phyloP scores from a whole-genome alignment of 2,797 vertebrate genomes.

The Naso thynnoides region DNA sequence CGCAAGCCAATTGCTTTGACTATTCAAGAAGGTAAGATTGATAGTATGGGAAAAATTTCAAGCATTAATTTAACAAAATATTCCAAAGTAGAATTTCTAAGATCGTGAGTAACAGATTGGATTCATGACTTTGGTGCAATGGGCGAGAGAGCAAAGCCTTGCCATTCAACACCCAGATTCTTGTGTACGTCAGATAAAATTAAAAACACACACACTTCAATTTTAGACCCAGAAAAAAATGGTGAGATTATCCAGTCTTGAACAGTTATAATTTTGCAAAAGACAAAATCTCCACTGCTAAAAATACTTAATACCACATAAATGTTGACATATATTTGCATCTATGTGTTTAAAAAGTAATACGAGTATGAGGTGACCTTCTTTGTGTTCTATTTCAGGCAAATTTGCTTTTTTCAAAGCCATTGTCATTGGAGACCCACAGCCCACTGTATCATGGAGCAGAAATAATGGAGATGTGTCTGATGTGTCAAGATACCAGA shows the following conservation, averaged over 20 bases:
- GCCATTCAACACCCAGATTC: conserved; percentile 5
- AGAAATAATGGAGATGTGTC: conserved; percentile 82
- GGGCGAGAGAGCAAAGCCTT: conserved; percentile 12
- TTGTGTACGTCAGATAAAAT: conserved; percentile 13
- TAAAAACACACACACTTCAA: conserved; percentile 5
- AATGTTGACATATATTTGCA: neutral
- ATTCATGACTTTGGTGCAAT: conserved; percentile 22
- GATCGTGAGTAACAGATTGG: conserved; percentile 37
- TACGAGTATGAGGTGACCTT: neutral
- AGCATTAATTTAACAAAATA: conserved; percentile 26
- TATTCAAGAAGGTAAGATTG: conserved; percentile 85
- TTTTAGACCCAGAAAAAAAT: conserved; percentile 6
- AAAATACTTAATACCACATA: neutral
- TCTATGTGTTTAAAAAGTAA: neutral
- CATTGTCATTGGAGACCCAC: conserved; percentile 86
- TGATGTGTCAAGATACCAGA: conserved; percentile 84
- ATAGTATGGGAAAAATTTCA: neutral
- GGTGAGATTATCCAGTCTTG: neutral
- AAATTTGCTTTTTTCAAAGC: conserved; percentile 90
- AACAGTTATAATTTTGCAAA: neutral
- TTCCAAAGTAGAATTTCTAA: conserved; percentile 5
- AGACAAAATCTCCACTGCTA: neutral
- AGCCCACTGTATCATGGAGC: conserved; percentile 83
- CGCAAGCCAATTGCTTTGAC: conserved; percentile 89
- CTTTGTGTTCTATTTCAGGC: conserved; percentile 72